These are phyloP conservation scores for Unio delphinus DNA, from an alignment of 2,888 invertebrate species.

Conservation along the genomic window DNA sequence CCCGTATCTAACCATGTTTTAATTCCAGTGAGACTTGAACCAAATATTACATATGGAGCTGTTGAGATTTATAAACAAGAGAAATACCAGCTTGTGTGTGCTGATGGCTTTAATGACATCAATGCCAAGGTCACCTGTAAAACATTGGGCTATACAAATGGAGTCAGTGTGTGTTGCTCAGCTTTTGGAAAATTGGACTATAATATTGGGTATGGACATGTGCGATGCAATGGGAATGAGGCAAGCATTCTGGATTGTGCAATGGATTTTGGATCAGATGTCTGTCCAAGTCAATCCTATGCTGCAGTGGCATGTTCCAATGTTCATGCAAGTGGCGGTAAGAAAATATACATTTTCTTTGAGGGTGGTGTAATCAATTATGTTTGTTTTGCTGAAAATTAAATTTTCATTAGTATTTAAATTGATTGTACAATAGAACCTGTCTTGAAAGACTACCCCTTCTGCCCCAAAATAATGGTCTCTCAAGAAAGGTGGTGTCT, in stretches of 20 bases:
- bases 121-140: slow-evolving; percentile 49
- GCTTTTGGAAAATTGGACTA: slow-evolving; percentile 45
- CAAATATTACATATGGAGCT: slow-evolving; percentile 50
- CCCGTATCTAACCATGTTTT: neutral
- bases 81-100: slow-evolving; percentile 48
- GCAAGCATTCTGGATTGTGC: slow-evolving; percentile 40
- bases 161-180: slow-evolving; percentile 54
- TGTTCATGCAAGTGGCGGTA: slow-evolving; percentile 47
- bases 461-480: too few relatives aligned
- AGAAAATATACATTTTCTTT: neutral
- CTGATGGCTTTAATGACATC: slow-evolving; percentile 50
- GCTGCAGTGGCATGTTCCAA: slow-evolving; percentile 57
- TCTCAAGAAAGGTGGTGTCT: too few relatives aligned
- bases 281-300: slow-evolving; percentile 49
- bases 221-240: slow-evolving; percentile 48
- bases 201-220: slow-evolving; percentile 36
- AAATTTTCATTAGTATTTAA: too few relatives aligned
- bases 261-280: slow-evolving; percentile 29
- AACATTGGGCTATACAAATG: slow-evolving; percentile 45
- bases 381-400: too few relatives aligned
- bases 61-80: slow-evolving; percentile 44
- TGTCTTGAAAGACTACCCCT: too few relatives aligned
- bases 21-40: slow-evolving; percentile 43
- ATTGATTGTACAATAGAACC: too few relatives aligned
- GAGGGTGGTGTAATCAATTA: too few relatives aligned